phyloP scores from a whole-genome alignment of 2,113 vertebrate species.

The Pollimyrus isidori region DNA sequence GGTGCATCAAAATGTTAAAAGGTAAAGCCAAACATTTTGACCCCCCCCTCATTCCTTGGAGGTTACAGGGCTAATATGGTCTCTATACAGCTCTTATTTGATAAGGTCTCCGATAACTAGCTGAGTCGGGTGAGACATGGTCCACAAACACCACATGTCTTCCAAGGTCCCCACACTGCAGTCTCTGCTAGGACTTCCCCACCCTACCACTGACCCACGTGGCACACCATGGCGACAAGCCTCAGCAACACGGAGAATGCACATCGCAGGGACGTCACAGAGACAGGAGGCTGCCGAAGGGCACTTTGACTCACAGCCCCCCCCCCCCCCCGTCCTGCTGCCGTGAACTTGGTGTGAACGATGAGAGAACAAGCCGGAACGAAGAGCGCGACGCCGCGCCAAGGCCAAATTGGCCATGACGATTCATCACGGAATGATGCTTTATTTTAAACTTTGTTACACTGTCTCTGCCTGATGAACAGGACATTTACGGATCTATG shows the following conservation, averaged over 20 bases:
- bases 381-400: neutral
- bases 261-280: neutral
- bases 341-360: neutral
- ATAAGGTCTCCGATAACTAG: neutral
- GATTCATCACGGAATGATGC: neutral
- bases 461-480: neutral
- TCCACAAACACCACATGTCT: neutral
- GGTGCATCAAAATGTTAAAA: neutral
- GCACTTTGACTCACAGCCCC: neutral
- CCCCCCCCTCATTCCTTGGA: neutral
- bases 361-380: constrained; percentile 8
- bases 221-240: neutral
- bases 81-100: neutral
- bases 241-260: neutral
- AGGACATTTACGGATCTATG: neutral
- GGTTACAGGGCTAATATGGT: neutral
- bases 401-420: neutral
- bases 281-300: neutral
- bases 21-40: neutral
- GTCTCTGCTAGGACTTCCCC: neutral
- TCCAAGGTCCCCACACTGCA: neutral
- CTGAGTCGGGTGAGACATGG: neutral
- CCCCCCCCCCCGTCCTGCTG: neutral
- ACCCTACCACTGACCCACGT: neutral
- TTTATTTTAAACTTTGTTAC: neutral